phyloP scores from a whole-genome alignment of 2,113 vertebrate species.

The Erinaceus europaeus region DNA sequence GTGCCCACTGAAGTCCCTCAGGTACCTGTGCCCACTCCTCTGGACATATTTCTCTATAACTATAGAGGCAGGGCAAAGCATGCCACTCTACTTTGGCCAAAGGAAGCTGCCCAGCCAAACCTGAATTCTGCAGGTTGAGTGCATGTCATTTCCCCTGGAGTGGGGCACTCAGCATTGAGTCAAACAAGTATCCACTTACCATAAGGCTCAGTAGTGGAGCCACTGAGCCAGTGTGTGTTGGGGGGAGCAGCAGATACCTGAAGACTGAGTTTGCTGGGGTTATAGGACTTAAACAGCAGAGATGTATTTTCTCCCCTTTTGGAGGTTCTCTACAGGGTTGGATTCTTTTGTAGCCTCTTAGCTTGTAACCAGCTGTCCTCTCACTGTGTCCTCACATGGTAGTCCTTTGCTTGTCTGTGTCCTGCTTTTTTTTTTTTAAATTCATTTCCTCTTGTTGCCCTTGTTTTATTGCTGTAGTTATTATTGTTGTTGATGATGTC shows the following conservation, averaged over 20 bases:
- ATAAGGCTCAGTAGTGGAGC: accelerated
- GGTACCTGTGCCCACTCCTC: background rate
- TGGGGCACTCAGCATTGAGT: background rate
- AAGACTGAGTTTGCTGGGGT: background rate
- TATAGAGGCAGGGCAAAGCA: background rate
- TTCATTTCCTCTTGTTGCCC: too few species aligned
- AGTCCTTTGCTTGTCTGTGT: background rate
- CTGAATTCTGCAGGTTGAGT: background rate
- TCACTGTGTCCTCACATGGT: background rate
- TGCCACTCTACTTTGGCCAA: background rate
- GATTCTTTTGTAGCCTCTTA: background rate
- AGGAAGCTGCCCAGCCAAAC: background rate
- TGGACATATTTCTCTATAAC: background rate
- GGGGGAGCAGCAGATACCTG: accelerated
- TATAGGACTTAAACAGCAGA: background rate
- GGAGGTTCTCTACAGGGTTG: background rate
- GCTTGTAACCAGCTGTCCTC: background rate
- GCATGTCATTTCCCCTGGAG: accelerated
- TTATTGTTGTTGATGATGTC: too few species aligned
- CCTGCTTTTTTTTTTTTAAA: too few species aligned
- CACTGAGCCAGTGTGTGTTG: background rate
- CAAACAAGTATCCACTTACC: background rate
- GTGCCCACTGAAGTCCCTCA: too few species aligned
- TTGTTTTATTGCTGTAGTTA: too few species aligned
- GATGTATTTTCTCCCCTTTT: background rate